Base-by-base conservation (phyloP, 1,140 invertebrate species). In the Drosophila hydei region DNA sequence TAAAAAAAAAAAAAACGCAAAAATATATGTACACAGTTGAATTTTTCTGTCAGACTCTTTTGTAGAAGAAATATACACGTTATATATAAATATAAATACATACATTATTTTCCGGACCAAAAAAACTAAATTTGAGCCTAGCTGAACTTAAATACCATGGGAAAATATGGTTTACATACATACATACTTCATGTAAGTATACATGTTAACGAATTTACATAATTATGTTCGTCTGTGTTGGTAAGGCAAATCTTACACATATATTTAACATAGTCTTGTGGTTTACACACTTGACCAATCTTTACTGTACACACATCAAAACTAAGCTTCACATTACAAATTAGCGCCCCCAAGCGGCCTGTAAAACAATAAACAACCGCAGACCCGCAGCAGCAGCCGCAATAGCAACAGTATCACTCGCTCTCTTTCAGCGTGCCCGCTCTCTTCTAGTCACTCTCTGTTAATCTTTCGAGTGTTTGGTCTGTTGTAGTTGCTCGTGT, bases 311-410 rank as follows among this genome's bases (percentile, higher is more conserved):
- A 50, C 56, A 54, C 62, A 71, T 74, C 61, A 51, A 70, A 65
- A 59, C 67, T 56, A 65, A 75, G 52, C 71, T 61, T 63, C 81
- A 54, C 72, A 75, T 74, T 64, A 84, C 77, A 87, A 85, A 87
- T 85, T 85, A 85, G 81, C 80, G 81, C 77, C 80, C 78, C 64
- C 80, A 72, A 77, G 81, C 81, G 81, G 77, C 69, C 77, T 69
- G 54, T 72, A 74, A 84, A 84, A 85, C 80, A 84, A 85, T 85
- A 79, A 72, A 63, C 76, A 84, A 61, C 47, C 48, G 69, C 68
- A 62, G 21, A 23, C 21, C 54, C n/a, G 43, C 42, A 56, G 27
- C 43, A 51, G 30, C 18, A 60, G 21, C 38, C 33, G 42, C 52
- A 52, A 64, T 8, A 55, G 23, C n/a, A 47, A 16, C 21, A 11